Evolutionary conservation across 2,888 invertebrate genomes (phyloP), one percentile per base, ranked within the genome.

Genomic region (Liposcelis brunnea): DNA sequence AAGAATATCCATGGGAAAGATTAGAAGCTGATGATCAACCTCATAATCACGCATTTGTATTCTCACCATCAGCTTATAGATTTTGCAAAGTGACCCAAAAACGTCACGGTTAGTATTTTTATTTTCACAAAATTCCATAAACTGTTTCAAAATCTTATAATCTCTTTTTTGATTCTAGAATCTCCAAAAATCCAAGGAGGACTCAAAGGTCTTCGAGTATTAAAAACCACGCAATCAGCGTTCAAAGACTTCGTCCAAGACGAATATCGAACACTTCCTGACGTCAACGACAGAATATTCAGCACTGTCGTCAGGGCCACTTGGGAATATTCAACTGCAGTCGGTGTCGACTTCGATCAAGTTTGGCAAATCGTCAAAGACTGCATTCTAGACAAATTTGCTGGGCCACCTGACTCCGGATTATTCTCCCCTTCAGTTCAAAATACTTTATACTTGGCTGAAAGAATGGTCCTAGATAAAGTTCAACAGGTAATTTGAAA

Each of bases 221-320:
- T 85, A 49, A 85, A 85, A 61, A 84, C 84, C 0, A 84, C 84
- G 1, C 79, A 84, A 58, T 84, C 84, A 1, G 74, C 81, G 0
- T 85, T 85, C 57, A 76, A 74, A 2, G 80, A 83, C 60, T 85
- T 85, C 56, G 74, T 82, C 16, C 72, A 76, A 57, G 84, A 84
- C 56, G 83, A 81, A 54, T 85, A 76, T 60, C 74, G 82, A 19
- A 79, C 81, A 0, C 63, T 84, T 15, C 72, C 79, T 0, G 83
- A 84, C 61, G 72, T 75, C 34, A 71, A 77, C 37, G 84, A 85
- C 59, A 70, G 85, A 51, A 75, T 84, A 54, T 79, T 80, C 58
- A 81, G 82, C 61, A 85, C 84, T 0, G 68, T 79, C 8, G 80
- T 84, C 2, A 74, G 76, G 50, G 77, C 81, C 2, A 70, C 71